Base-by-base conservation (phyloP, 2,797 vertebrate species). In the Danio jaintianensis region DNA sequence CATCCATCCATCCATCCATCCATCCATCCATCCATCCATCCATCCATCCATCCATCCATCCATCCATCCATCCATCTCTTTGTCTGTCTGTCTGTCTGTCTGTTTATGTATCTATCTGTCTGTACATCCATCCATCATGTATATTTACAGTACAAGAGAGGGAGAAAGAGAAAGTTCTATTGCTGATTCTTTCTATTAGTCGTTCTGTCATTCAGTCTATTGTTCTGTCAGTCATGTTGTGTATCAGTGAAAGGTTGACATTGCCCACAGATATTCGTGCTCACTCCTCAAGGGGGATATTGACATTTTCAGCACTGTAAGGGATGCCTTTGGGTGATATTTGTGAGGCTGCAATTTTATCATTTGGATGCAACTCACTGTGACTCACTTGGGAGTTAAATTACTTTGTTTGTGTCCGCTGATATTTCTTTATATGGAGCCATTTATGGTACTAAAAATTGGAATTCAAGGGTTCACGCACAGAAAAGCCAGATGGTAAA, bases 291-390 rank as follows among this genome's bases (percentile, higher is more conserved):
- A 61, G 42, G 9, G 20, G 22, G 12, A 12, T 11, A 16, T 36
- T 75, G 58, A 20, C 58, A 62, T 18, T 40, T 62, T 62, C 20
- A n/a, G 45, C 22, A 36, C 62, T 40, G 15, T 62, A 62, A 50
- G 45, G 15, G 45, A 38, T 50, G 29, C 10, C 45, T 75, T 58
- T 59, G 45, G 45, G 11, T 0, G 22, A 62, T 8, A 74, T 74
- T 74, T 48, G 16, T 48, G 8, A 48, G 71, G 38, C 69, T 22
- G 12, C 22, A 61, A 48, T 61, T 48, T 50, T 16, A 55, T 55
- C 4, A 67, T 76, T 56, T 77, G 6, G 10, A 56, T 67, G 40
- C 40, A 67, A 20, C n/a, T n/a, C n/a, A n/a, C 45, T 56, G 13
- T 11, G 38, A 20, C 16, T 75, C 42, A 71, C n/a, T 56, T 71